Base-by-base conservation (phyloP, 2,113 vertebrate species). In the Semicossyphus pulcher region DNA sequence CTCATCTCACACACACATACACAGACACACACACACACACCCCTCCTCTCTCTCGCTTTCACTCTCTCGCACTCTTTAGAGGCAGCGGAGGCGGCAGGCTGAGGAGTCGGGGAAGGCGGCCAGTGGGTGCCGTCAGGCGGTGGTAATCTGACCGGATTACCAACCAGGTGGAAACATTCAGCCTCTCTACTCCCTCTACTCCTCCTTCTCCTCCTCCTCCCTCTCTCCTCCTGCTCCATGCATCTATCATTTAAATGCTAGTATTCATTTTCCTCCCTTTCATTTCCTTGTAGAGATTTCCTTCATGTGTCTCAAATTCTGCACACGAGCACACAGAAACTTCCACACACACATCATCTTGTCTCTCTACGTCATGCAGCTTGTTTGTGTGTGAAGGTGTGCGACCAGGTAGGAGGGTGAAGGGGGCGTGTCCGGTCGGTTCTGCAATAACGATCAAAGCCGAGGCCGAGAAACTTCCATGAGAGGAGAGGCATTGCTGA, bases 131-230 rank as follows among this genome's bases (percentile, higher is more conserved):
- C 90, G 91, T 91, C 91, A 92, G 79, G 92, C 90, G 67, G 89
- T 85, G 86, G 90, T 94, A 94, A 94, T 93, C 91, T 91, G 91
- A 92, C 90, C 89, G 91, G 91, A 94, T 94, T 93, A 94, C 72
- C 93, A 93, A 88, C 92, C 92, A 93, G 92, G 92, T 94, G 92
- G 92, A 94, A 94, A 93, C 85, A 89, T 90, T 91, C 90, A 90
- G 86, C 74, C 85, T 63, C 87, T 86, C 70, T 64, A 54, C 63
- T 78, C 78, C 76, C 72, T 72, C 77, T 71, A n/a, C 60, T 62
- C 69, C 71, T 44, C 53, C 65, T 44, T 16, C 57, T 57, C 52
- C 69, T 58, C 41, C 16, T 44, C 44, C 61, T 51, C 51, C 32
- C 42, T 23, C 48, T n/a, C 49, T 49, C 53, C 45, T 49, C 32